phyloP scores from a whole-genome alignment of 2,797 vertebrate genomes.

The Dendrocincla fuliginosa region DNA sequence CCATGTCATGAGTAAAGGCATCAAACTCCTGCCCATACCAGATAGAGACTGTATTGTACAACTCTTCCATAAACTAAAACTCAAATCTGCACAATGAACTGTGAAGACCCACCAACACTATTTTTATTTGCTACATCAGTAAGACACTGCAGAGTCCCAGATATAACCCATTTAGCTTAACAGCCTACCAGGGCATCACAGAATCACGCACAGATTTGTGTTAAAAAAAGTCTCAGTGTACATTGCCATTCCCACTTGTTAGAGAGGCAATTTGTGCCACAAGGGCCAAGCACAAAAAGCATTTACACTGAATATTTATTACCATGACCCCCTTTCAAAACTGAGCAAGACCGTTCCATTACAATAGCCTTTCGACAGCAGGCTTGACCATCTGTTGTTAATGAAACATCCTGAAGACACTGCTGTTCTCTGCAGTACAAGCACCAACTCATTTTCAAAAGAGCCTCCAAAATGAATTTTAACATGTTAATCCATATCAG shows the following conservation, averaged over 20 bases:
- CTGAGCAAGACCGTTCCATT: neutral
- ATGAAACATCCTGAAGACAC: neutral
- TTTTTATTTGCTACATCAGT: neutral
- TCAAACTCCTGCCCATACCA: neutral
- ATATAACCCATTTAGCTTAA: neutral
- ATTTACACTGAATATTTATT: neutral
- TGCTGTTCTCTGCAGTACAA: neutral
- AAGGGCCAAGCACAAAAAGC: neutral
- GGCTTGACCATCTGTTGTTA: conserved; percentile 18
- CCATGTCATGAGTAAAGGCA: neutral
- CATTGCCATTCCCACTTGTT: neutral
- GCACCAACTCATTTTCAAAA: neutral
- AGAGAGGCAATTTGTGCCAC: neutral
- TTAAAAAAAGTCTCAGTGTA: neutral
- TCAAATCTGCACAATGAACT: neutral
- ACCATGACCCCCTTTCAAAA: neutral
- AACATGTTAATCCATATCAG: neutral
- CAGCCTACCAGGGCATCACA: neutral
- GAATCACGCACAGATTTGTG: neutral
- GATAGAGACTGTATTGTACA: neutral
- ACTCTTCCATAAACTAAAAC: neutral
- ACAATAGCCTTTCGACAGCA: neutral
- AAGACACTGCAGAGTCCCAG: neutral
- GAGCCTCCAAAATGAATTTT: neutral
- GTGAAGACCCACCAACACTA: neutral